Conservation (phyloP, 1,140 invertebrate genomes). For the Leptestheria dahalacensis region DNA sequence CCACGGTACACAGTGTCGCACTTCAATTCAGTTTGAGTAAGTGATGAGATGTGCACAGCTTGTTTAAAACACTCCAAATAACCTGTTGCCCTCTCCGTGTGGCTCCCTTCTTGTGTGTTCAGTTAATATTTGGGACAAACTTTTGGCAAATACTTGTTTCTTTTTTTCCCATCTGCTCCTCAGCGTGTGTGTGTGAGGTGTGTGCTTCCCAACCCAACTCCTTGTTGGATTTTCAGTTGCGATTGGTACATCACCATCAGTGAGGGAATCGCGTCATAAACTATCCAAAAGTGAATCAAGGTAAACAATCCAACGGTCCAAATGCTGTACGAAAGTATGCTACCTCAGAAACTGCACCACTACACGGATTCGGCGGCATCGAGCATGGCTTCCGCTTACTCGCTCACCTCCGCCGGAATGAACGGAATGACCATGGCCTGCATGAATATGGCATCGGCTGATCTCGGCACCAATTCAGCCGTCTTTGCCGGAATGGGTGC, state of each 20-base stretch:
- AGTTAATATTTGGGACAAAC: background rate
- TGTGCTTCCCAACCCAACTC: no score
- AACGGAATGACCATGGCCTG: slow-evolving; percentile 46
- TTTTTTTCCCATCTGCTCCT: no score
- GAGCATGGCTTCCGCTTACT: slow-evolving; percentile 40
- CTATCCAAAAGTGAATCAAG: no score
- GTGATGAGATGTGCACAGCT: background rate
- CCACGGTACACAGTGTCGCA: background rate
- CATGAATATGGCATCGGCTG: slow-evolving; percentile 29
- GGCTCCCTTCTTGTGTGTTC: background rate
- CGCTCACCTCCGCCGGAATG: slow-evolving; percentile 17
- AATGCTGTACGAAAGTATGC: slow-evolving; percentile 20
- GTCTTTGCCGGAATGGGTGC: slow-evolving; percentile 42
- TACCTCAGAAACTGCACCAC: slow-evolving; percentile 38
- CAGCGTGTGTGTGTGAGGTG: no score
- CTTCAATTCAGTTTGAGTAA: background rate
- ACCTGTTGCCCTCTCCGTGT: background rate
- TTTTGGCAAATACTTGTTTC: background rate
- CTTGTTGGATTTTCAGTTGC: no score
- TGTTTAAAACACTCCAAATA: background rate
- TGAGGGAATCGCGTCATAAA: no score
- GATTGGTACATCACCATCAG: no score
- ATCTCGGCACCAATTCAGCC: slow-evolving; percentile 26
- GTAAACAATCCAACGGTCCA: no score
- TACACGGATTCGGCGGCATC: slow-evolving; percentile 25